Base-by-base conservation (phyloP, 2,888 invertebrate species). In the Noctuana brunneofusca region DNA sequence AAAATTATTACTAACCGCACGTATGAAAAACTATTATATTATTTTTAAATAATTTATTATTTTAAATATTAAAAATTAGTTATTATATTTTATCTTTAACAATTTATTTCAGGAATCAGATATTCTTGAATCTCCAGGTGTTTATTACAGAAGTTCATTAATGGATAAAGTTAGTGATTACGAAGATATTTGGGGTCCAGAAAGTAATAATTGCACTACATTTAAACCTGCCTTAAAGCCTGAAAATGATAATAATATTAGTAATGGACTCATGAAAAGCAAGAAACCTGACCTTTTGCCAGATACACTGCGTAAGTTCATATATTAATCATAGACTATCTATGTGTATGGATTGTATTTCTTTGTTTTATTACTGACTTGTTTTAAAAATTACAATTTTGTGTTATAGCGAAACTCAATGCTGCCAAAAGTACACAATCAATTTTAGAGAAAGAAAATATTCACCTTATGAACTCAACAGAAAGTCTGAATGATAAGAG, bases 101-200 rank as follows among this genome's bases (percentile, higher is more conserved):
- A 65, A 60, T 22, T 58, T 48, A 56, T 83, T 85, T 68, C 89
- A 94, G 89, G 96, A 96, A 78, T 96, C 96, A 16, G 96, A 97
- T 78, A 96, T 97, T 66, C 88, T 97, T 69, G 97, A 97, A 83
- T 96, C 96, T 58, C 95, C 95, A 32, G 95, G 95, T 66, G 93
- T 95, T 57, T 97, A 97, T 78, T 97, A 96, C 79, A 93, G 96
- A 72, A 97, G 97, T 83, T 96, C 96, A 1, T 92, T 98, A 32
- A 96, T 96, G 66, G 98, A 98, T 80, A 98, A 98, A 89, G 95
- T 96, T 50, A 97, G 97, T 73, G 98, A 98, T 85, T 98, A 98
- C 79, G 98, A 98, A 88, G 98, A 98, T 80, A 95, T 98, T 72
- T 98, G 98, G 98, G 94, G 95, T 67, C 94, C 94, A 58, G 94